phyloP scores from a whole-genome alignment of 2,113 vertebrate species.

The Desmodus rotundus region DNA sequence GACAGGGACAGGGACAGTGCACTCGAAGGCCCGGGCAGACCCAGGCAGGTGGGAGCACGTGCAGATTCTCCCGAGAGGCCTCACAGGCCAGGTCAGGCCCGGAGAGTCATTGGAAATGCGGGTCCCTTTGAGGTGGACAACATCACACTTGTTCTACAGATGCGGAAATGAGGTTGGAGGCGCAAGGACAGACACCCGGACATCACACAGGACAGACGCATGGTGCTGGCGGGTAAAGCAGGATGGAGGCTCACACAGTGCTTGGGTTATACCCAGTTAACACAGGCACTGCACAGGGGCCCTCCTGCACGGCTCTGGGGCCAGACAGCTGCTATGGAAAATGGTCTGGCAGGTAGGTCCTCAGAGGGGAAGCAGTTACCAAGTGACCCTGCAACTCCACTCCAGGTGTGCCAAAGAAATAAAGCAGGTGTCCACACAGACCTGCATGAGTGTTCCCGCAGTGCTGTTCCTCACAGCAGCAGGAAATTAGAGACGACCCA shows the following conservation, averaged over 20 bases:
- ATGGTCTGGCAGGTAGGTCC: fast-evolving
- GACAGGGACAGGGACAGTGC: not conserved
- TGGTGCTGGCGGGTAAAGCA: not conserved
- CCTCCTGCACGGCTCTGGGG: fast-evolving
- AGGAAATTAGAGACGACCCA: not conserved
- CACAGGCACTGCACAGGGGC: not conserved
- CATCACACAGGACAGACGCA: fast-evolving
- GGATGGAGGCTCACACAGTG: fast-evolving
- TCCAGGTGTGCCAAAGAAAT: too few relatives aligned
- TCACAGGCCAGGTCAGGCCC: fast-evolving
- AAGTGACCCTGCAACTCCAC: too few relatives aligned
- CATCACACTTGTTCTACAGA: fast-evolving
- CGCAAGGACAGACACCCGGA: not conserved
- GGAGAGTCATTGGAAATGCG: not conserved
- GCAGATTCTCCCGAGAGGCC: not conserved
- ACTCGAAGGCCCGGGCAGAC: not conserved
- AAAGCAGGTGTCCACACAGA: not conserved
- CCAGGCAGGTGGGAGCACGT: too few relatives aligned
- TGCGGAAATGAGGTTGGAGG: not conserved
- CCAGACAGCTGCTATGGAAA: fast-evolving
- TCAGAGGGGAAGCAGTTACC: fast-evolving
- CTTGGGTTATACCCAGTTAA: fast-evolving
- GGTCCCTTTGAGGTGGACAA: too few relatives aligned
- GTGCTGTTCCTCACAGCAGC: too few relatives aligned
- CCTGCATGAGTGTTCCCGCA: fast-evolving